Evolutionary conservation across 2,888 invertebrate species (phyloP).

Genomic region (Nomada fabriciana): DNA sequence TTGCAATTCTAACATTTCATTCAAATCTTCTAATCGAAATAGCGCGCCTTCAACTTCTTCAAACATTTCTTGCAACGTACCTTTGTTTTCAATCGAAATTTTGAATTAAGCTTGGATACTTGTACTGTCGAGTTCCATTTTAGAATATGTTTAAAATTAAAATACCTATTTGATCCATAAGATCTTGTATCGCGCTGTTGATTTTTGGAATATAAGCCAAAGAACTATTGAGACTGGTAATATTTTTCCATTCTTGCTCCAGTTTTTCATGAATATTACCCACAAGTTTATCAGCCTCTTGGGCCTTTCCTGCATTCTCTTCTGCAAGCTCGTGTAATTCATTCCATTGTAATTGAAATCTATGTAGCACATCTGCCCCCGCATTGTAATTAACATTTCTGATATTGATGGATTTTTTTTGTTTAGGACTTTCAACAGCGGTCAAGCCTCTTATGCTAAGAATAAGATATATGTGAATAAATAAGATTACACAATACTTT

Average conservation of each 20-base stretch:
- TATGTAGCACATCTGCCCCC: constrained; percentile 89
- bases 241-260: constrained; percentile 83
- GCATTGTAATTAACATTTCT: constrained; percentile 86
- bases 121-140: neutral
- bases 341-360: constrained; percentile 90
- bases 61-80: constrained; percentile 86
- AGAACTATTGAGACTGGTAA: constrained; percentile 82
- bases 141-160: neutral
- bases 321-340: constrained; percentile 89
- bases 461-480: neutral
- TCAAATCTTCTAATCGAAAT: constrained; percentile 88
- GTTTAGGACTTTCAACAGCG: constrained; percentile 73
- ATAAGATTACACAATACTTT: neutral
- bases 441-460: constrained; percentile 80
- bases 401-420: constrained; percentile 68
- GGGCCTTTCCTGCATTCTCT: constrained; percentile 87
- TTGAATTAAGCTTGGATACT: neutral
- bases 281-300: constrained; percentile 85
- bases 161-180: constrained; percentile 85
- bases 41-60: constrained; percentile 88
- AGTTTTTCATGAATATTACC: constrained; percentile 81
- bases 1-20: constrained; percentile 89
- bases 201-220: constrained; percentile 85
- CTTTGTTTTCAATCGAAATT: constrained; percentile 68
- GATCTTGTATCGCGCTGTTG: constrained; percentile 83